phyloP scores from a whole-genome alignment of 2,888 invertebrate species.

The Stenotaenia linearis region DNA sequence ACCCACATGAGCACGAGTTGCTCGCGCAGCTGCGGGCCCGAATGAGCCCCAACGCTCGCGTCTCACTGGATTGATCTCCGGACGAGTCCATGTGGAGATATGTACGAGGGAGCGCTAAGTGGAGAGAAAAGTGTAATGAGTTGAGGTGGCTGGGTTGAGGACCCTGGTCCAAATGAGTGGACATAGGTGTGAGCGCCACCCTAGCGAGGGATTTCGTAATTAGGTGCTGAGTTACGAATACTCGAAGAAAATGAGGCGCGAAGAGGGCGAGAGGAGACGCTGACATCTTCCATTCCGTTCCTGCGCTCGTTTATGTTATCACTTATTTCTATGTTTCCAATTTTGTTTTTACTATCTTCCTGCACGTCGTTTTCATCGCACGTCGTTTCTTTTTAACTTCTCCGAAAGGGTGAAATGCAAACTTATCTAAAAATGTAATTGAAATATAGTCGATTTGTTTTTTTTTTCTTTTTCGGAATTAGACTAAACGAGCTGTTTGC shows the following conservation, averaged over 20 bases:
- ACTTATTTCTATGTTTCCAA: not conserved
- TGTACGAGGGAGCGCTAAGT: not conserved
- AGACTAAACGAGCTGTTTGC: no score
- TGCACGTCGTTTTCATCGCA: not conserved
- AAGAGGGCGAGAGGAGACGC: not conserved
- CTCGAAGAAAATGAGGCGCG: not conserved
- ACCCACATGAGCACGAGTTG: constrained; percentile 17
- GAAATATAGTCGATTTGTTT: not conserved
- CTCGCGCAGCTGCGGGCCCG: constrained; percentile 22
- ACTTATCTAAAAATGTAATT: not conserved
- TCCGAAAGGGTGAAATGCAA: not conserved
- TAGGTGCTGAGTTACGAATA: not conserved
- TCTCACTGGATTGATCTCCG: constrained; percentile 20
- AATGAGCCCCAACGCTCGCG: not conserved
- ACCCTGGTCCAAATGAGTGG: constrained; percentile 2
- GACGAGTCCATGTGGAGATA: not conserved
- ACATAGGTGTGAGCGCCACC: not conserved
- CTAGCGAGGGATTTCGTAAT: not conserved
- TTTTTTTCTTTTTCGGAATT: no score
- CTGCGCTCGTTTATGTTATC: not conserved
- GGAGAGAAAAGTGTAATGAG: not conserved
- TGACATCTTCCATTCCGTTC: not conserved
- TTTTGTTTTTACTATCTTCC: not conserved
- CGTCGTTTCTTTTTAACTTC: not conserved
- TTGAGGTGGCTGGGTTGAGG: no score